These are phyloP conservation scores for Drosophila gunungcola DNA, from an alignment of 1,140 invertebrate genomes.

Conservation along the genomic window DNA sequence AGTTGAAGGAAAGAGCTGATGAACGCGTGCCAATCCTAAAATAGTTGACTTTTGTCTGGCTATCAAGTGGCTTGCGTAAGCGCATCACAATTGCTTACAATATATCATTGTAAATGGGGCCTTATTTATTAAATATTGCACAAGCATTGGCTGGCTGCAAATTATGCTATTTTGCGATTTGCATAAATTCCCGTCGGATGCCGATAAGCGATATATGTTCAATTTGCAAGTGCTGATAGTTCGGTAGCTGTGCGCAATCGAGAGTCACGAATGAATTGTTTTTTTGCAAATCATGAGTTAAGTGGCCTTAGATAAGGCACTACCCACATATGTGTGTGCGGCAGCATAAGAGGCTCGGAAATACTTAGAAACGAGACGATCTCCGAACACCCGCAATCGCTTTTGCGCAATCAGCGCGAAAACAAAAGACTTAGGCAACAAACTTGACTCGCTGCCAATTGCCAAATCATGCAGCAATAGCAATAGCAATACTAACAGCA, in stretches of 20 bases:
- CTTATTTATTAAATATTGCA: slow-evolving; percentile 43
- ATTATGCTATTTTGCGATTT: slow-evolving; percentile 46
- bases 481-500: slow-evolving; percentile 34
- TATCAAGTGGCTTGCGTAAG: slow-evolving; percentile 16
- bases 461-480: slow-evolving; percentile 64
- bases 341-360: slow-evolving; percentile 9
- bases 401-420: slow-evolving; percentile 64
- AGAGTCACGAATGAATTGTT: slow-evolving; percentile 55
- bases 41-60: slow-evolving; percentile 22
- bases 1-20: slow-evolving; percentile 27
- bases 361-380: slow-evolving; percentile 7
- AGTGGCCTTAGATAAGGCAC: slow-evolving; percentile 56
- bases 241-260: slow-evolving; percentile 55
- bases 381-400: slow-evolving; percentile 26
- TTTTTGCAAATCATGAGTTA: slow-evolving; percentile 42
- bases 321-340: slow-evolving; percentile 28
- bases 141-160: not conserved
- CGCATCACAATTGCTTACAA: slow-evolving; percentile 16
- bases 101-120: slow-evolving; percentile 27
- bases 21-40: slow-evolving; percentile 49
- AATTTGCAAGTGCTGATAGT: slow-evolving; percentile 71
- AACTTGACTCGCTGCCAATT: slow-evolving; percentile 75
- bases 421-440: slow-evolving; percentile 80
- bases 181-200: slow-evolving; percentile 32
- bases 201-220: slow-evolving; percentile 56